Evolutionary conservation across 2,797 vertebrate species (phyloP), one percentile per base, ranked within the genome.

Genomic region (Amblyopsis hoosieri): DNA sequence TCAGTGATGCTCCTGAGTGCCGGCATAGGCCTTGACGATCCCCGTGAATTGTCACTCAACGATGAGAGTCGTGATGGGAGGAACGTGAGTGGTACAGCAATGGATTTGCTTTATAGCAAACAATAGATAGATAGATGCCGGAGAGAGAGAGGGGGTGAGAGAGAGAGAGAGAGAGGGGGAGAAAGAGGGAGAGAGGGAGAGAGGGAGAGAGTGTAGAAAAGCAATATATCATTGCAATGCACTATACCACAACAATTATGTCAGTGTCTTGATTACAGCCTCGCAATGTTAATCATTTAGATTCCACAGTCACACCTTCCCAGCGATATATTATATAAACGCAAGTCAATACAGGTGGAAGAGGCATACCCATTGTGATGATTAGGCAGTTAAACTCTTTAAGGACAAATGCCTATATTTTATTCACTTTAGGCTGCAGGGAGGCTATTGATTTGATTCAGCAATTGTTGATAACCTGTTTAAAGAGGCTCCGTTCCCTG

Each of bases 31-130:
- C 85, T 84, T 81, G 81, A 83, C 72, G 88, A 83, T 81, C 72
- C 50, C 75, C 54, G 46, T 57, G 71, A 71, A 87, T 87, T 91
- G 90, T 92, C 90, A 91, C 87, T 91, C 89, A 91, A 82, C 83
- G 57, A 72, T 67, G 56, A 62, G 66, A 70, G 3, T 19, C 47
- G 29, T 19, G 61, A 78, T 14, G 49, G 74, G 75, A 69, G 75
- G 65, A 29, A 29, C 23, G 58, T 48, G 67, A 64, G 62, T 55
- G 42, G 60, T 23, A 57, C 19, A 51, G 31, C 4, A 51, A 3
- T 12, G 57, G 42, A 68, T 57, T 23, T 23, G n/a, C n/a, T 59
- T 23, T 14, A 12, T 15, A 19, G 56, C 19, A 54, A 12, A 5
- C 9, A 33, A 29, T 29, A 29, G 23, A 29, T 29, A 29, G 23